phyloP scores from a whole-genome alignment of 2,797 vertebrate genomes.

The Taenioides sp. region DNA sequence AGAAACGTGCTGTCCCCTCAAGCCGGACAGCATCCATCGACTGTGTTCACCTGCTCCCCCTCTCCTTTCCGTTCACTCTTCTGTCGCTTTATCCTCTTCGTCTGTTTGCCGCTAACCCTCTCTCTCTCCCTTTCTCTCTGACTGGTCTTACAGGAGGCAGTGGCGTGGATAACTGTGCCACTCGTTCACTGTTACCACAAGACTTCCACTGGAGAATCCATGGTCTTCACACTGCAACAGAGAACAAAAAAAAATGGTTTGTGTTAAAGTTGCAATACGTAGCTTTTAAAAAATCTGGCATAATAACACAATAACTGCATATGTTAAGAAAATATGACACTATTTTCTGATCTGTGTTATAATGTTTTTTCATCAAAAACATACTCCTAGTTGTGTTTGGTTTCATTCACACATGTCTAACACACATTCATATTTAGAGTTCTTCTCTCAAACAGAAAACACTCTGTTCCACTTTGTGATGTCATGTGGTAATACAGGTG shows the following conservation, averaged over 20 bases:
- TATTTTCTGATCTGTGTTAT: no score
- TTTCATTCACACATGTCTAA: no score
- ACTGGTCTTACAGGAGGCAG: constrained; percentile 32
- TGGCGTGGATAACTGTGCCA: constrained; percentile 34
- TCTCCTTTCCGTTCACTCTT: constrained; percentile 50
- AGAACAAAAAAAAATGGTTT: background rate
- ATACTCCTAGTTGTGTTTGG: no score
- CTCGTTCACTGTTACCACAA: constrained; percentile 46
- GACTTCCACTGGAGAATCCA: constrained; percentile 38
- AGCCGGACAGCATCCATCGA: constrained; percentile 86
- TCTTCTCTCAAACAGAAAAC: no score
- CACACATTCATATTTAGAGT: no score
- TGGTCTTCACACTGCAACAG: constrained; percentile 36
- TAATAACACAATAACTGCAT: no score
- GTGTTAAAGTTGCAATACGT: background rate
- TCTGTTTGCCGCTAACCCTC: constrained; percentile 31
- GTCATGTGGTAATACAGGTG: no score
- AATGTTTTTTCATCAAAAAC: no score
- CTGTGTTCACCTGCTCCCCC: constrained; percentile 77
- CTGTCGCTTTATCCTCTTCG: constrained; percentile 1
- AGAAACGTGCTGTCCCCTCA: constrained; percentile 82
- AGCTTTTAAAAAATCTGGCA: no score
- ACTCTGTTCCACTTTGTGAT: no score
- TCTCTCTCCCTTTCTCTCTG: constrained; percentile 41
- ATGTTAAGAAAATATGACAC: no score